These are phyloP conservation scores for Aleadryas rufinucha DNA, from an alignment of 2,113 vertebrate species.

Conservation along the genomic window DNA sequence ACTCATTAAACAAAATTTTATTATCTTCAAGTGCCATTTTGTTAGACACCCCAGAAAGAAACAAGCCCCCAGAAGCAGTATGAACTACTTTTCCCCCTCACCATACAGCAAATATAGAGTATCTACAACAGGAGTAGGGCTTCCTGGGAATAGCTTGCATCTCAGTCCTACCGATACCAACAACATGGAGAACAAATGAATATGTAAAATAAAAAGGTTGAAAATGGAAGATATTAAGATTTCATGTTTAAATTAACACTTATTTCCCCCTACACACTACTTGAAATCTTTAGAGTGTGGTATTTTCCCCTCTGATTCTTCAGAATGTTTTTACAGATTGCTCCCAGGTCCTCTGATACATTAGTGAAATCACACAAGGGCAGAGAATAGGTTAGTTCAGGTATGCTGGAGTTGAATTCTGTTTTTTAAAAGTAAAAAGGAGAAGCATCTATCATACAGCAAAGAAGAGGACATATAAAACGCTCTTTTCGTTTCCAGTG, in stretches of 20 bases:
- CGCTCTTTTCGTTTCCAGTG: fast-evolving
- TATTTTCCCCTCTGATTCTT: background rate
- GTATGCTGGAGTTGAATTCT: background rate
- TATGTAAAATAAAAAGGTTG: background rate
- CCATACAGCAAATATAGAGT: fast-evolving
- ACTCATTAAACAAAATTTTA: background rate
- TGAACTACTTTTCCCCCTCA: background rate
- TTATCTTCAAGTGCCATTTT: background rate
- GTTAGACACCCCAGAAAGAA: background rate
- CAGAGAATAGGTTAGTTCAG: background rate
- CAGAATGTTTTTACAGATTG: background rate
- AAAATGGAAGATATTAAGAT: background rate
- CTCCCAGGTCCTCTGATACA: background rate
- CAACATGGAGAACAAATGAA: background rate
- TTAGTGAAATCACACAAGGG: background rate
- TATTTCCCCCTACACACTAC: background rate
- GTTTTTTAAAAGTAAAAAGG: background rate
- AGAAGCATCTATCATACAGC: background rate
- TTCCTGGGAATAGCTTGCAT: background rate
- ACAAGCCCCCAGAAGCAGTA: background rate
- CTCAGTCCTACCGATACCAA: background rate
- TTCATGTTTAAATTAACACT: background rate
- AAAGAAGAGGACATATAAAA: background rate
- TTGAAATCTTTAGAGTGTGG: background rate
- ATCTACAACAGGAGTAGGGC: background rate